phyloP scores from a whole-genome alignment of 2,888 invertebrate genomes.

The Spisula subtruncata region DNA sequence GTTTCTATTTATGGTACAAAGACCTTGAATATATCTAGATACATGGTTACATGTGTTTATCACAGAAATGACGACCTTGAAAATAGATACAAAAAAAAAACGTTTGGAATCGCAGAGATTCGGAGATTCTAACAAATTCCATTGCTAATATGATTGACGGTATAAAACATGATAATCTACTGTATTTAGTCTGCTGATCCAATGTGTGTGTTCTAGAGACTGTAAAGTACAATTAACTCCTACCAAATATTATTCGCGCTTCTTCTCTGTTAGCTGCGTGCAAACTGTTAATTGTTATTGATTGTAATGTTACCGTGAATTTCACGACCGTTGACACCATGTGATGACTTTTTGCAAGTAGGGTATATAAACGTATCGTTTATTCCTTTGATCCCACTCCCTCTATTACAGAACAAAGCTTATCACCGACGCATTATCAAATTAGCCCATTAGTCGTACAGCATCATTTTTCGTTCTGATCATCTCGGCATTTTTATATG shows the following conservation, averaged over 20 bases:
- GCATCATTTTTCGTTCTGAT: too few species aligned
- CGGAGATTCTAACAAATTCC: neutral
- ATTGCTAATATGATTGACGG: neutral
- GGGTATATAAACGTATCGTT: too few species aligned
- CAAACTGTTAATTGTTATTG: neutral
- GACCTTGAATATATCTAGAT: neutral
- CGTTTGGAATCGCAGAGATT: neutral
- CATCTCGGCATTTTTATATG: too few species aligned
- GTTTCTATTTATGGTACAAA: too few species aligned
- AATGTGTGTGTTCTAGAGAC: neutral
- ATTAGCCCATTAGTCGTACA: too few species aligned
- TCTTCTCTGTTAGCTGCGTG: neutral
- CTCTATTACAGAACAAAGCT: too few species aligned
- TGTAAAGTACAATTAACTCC: neutral
- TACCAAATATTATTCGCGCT: neutral
- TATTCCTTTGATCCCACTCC: too few species aligned
- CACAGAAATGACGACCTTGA: neutral
- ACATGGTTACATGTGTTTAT: neutral
- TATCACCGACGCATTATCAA: too few species aligned
- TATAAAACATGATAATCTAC: neutral
- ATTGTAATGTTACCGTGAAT: too few species aligned
- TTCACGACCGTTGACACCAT: too few species aligned
- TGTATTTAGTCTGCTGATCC: neutral
- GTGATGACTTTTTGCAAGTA: too few species aligned
- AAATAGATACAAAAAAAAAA: neutral